Evolutionary conservation across 2,113 vertebrate species (phyloP), one percentile per base, ranked within the genome.

Genomic region (Elaphurus davidianus): DNA sequence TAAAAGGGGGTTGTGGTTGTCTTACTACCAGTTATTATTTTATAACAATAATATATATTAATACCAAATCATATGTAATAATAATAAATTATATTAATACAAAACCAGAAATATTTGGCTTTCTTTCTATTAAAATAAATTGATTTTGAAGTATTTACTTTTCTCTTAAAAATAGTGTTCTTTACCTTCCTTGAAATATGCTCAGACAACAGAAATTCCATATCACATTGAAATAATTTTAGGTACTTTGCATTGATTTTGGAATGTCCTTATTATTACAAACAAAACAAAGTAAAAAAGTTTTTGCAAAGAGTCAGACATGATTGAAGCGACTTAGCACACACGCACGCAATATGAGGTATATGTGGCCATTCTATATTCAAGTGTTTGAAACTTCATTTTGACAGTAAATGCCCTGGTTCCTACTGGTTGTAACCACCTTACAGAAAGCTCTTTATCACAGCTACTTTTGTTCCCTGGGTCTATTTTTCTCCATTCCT

Each of bases 111-210:
- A 90, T 62, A 81, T 76, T 50, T 82, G n/a, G 9, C 33, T 81
- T 81, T 28, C 23, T 14, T 40, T 45, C 82, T 36, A 33, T 17
- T 85, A 67, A 62, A 94, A 47, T 52, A 40, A 81, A 76, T n/a
- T n/a, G 1, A 47, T 86, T 60, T 81, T 92, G 28, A 88, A 94
- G 13, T 79, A 40, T 57, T 87, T 88, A 6, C 2, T 60, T 90
- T 79, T 81, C 30, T 67, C 9, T 60, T 79, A 83, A 62, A 33
- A 89, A 43, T 84, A 30, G 1, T 30, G 5, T 62, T 40, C 15
- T 87, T 87, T 47, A 64, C 74, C 8, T 87, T 90, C 74, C 33
- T 87, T 97, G 45, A 91, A 91, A 87, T 87, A 23, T 40, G 28
- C 28, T 47, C 9, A 82, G 16, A 81, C n/a, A 91, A 67, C 10